Evolutionary conservation across 2,888 invertebrate species (phyloP), one percentile per base, ranked within the genome.

Genomic region (Stenchaetothrips biformis): DNA sequence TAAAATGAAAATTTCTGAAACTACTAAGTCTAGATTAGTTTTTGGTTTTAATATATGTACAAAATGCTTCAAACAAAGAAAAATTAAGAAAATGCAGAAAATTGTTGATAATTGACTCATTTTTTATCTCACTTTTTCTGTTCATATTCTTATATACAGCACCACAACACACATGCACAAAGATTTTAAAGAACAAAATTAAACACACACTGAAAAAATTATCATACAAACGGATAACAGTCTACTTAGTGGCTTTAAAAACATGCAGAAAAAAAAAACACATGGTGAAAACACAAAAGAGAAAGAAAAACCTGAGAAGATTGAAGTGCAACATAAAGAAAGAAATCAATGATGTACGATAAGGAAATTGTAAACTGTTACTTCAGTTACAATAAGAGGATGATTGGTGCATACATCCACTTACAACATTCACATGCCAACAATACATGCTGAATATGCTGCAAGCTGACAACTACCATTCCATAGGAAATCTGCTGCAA

Each of bases 331-430:
- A 81, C 80, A 79, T 79, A 80, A 81, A 67, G 78, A 74, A 80
- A 79, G 80, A 79, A 77, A 78, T 81, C 80, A 81, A 80, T 79
- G 80, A 82, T 78, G 78, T 81, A n/a, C 48, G n/a, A 81, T 81
- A 53, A 77, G 81, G 47, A 81, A 53, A 78, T 80, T 62, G 25
- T 21, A 81, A 53, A 77, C 77, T 62, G 81, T 79, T 53, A 49
- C 25, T 48, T 79, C 11, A 9, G 48, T 80, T 79, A 79, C 81
- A 80, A 78, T 79, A 78, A 62, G 80, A 78, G 77, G 13, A 79
- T 79, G 77, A 80, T 1, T 37, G 37, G 37, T 37, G 37, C 37
- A 37, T n/a, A 37, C 37, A 37, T 37, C 37, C 37, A 37, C 37
- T 37, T 37, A 37, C 37, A 37, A 37, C 37, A 37, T 37, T 37